Evolutionary conservation across 2,113 vertebrate species (phyloP).

Genomic region (Coptodon bakossiorum): DNA sequence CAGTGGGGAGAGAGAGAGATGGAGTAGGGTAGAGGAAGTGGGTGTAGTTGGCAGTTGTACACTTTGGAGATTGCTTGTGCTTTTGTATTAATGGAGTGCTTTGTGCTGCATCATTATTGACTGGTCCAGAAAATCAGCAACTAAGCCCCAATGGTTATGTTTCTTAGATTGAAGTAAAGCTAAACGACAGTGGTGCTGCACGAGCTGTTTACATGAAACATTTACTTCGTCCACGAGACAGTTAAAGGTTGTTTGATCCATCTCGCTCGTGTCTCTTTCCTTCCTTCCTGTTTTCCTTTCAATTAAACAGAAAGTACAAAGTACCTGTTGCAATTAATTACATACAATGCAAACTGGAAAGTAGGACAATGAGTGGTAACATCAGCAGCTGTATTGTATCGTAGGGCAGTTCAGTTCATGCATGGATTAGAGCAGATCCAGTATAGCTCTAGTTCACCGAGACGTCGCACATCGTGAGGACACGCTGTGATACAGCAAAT

Average conservation of each 20-base stretch:
- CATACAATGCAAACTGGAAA: background rate
- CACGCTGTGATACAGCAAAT: background rate
- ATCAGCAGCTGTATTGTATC: background rate
- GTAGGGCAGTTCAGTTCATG: background rate
- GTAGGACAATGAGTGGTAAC: background rate
- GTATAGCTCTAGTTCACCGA: background rate
- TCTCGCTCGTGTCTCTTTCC: background rate
- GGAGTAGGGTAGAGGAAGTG: background rate
- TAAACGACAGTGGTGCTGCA: background rate
- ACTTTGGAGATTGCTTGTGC: slow-evolving; percentile 26
- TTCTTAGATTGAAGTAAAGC: slow-evolving; percentile 1
- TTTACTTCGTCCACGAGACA: background rate
- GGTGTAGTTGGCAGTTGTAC: slow-evolving; percentile 9
- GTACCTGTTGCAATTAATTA: background rate
- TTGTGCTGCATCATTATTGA: slow-evolving; percentile 55
- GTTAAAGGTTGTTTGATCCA: background rate
- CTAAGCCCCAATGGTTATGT: slow-evolving; percentile 11
- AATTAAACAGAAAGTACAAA: background rate
- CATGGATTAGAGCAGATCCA: background rate
- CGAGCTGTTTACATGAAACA: background rate
- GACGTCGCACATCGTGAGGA: background rate
- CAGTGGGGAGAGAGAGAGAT: background rate
- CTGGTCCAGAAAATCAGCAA: slow-evolving; percentile 14
- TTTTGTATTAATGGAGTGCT: slow-evolving; percentile 41
- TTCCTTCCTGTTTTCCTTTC: background rate